A percentile compares a stretch with the other conserved stretches of the same genome.
These are phyloP conservation scores for Platysternon megacephalum DNA, from an alignment of 2,113 vertebrate species.

Conservation along the genomic window DNA sequence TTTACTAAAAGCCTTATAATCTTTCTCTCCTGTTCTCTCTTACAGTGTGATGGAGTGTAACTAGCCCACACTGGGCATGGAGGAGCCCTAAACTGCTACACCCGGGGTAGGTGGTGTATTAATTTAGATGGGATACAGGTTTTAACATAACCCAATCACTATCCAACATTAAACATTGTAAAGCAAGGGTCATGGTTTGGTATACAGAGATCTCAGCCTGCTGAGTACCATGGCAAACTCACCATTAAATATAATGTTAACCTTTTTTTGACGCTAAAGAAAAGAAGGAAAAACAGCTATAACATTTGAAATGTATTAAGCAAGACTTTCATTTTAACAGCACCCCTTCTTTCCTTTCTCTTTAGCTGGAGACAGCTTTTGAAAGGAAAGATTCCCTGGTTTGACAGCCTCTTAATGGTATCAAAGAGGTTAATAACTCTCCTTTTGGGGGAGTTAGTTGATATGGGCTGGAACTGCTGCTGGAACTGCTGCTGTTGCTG, in stretches of 20 bases:
- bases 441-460: neutral
- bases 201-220: neutral
- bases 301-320: neutral
- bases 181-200: neutral
- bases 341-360: neutral
- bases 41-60: neutral
- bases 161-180: neutral
- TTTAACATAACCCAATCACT: neutral
- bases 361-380: neutral
- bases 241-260: neutral
- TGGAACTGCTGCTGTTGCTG: neutral
- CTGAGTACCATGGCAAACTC: neutral
- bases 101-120: neutral
- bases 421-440: neutral
- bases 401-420: neutral
- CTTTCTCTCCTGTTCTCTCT: neutral
- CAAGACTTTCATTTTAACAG: neutral
- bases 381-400: neutral
- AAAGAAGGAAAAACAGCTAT: neutral
- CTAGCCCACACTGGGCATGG: neutral
- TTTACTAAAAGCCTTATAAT: slow-evolving; percentile 21
- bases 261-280: neutral
- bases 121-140: neutral
- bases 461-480: neutral
- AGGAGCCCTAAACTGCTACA: neutral